Evolutionary conservation across 2,888 invertebrate species (phyloP).

Genomic region (Caenorhabditis panamensis): DNA sequence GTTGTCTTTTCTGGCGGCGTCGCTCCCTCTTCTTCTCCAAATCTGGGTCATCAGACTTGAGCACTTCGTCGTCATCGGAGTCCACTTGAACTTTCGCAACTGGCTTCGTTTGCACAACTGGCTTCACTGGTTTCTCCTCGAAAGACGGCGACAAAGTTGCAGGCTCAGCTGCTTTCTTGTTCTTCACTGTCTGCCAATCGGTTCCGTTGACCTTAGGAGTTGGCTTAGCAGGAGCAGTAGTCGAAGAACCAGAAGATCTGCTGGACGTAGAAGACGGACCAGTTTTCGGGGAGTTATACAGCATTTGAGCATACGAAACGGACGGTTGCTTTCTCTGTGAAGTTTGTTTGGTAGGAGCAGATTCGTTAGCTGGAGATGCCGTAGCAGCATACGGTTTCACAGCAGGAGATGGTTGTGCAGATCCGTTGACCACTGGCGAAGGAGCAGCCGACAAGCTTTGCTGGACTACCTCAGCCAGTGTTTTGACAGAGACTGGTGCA

Average conservation of each 20-base stretch:
- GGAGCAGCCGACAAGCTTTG: conserved; percentile 10
- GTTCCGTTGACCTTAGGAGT: neutral
- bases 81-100: neutral
- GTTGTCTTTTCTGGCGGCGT: conserved; percentile 27
- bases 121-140: neutral
- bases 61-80: conserved; percentile 21
- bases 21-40: conserved; percentile 32
- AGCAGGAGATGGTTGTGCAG: neutral
- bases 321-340: conserved; percentile 10
- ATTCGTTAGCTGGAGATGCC: neutral
- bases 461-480: conserved; percentile 34
- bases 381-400: neutral
- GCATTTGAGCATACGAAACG: conserved; percentile 41
- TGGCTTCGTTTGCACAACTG: neutral
- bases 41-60: conserved; percentile 23
- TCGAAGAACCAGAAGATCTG: neutral
- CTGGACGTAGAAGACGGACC: neutral
- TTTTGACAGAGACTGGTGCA: neutral
- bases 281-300: neutral
- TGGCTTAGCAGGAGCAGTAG: conserved; percentile 5
- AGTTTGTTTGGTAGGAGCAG: neutral
- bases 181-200: conserved; percentile 37
- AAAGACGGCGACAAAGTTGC: neutral
- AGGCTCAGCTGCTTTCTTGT: conserved; percentile 34
- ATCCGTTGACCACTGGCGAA: neutral